Evolutionary conservation across 2,113 vertebrate genomes (phyloP), one percentile per base, ranked within the genome.

Genomic region (Actenoides hombroni): DNA sequence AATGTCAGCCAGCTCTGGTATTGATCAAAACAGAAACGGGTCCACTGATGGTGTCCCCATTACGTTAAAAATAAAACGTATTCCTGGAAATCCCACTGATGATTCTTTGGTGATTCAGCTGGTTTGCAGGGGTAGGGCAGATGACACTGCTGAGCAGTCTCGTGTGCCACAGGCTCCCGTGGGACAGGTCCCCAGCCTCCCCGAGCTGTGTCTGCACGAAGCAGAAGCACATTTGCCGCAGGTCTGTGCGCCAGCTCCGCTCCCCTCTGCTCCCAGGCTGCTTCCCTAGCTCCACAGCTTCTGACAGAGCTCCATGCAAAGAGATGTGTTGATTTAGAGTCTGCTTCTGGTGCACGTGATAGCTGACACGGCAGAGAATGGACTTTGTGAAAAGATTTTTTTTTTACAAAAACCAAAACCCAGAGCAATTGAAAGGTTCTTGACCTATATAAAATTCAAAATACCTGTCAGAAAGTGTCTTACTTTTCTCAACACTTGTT

Each of bases 101-200:
- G 49, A 39, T 68, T 82, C 70, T 82, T 69, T 68, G 49, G 74
- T 89, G 91, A 89, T 83, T 83, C 93, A 80, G 67, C 78, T 87
- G 12, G 85, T 94, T 85, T 0, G 7, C 20, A 75, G 0, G 12
- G 31, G 60, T 78, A 63, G 40, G 73, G 37, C 17, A 79, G 61
- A 60, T 13, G 49, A 64, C 86, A 31, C 7, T 48, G 20, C 59
- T 74, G 61, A 64, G 59, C 40, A 84, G 33, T 8, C 37, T 31
- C 0, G 0, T 68, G 49, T 88, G 40, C 18, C 76, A 9, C 13
- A 33, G 39, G 29, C 2, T 57, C 71, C 40, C 2, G 0, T 5
- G 53, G 82, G 63, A 68, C 3, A 6, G 35, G 53, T 20, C 9
- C 88, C 29, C n/a, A 59, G 31, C 16, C 19, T 71, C 28, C 42